These are phyloP conservation scores for Drosophila austrosaltans DNA, from an alignment of 2,888 invertebrate species.

Conservation along the genomic window DNA sequence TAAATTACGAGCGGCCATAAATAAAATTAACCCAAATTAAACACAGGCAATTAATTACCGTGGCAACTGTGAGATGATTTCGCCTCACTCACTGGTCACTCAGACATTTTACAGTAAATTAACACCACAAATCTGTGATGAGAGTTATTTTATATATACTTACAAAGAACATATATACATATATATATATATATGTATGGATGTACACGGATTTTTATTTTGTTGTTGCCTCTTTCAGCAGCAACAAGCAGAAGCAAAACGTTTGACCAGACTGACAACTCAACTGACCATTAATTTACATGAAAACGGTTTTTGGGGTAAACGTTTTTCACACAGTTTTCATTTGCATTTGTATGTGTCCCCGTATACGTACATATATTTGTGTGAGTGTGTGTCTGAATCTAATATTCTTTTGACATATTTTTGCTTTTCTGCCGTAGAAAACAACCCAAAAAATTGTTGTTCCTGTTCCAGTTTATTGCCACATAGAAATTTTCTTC, in stretches of 20 bases:
- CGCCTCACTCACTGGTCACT: constrained; percentile 48
- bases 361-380: background rate
- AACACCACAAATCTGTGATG: constrained; percentile 71
- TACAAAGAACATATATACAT: background rate
- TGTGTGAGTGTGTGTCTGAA: background rate
- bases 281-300: constrained; percentile 80
- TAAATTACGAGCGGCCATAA: constrained; percentile 70
- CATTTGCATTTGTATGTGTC: constrained; percentile 33
- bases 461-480: constrained; percentile 29
- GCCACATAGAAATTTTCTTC: constrained; percentile 30
- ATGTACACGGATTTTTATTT: constrained; percentile 12
- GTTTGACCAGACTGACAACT: constrained; percentile 66
- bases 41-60: constrained; percentile 77
- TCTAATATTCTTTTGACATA: constrained; percentile 5
- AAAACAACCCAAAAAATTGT: constrained; percentile 9
- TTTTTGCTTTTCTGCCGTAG: constrained; percentile 6
- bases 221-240: constrained; percentile 39
- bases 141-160: constrained; percentile 12
- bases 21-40: constrained; percentile 80
- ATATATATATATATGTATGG: constrained; percentile 11
- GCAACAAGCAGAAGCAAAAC: constrained; percentile 45
- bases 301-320: constrained; percentile 56
- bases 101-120: constrained; percentile 80
- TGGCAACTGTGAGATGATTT: constrained; percentile 34
- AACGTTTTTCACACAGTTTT: constrained; percentile 49